A percentile compares a stretch with the other conserved stretches of the same genome.
Conservation (phyloP, 2,113 vertebrate genomes). For the Psittacula cyanocephala region DNA sequence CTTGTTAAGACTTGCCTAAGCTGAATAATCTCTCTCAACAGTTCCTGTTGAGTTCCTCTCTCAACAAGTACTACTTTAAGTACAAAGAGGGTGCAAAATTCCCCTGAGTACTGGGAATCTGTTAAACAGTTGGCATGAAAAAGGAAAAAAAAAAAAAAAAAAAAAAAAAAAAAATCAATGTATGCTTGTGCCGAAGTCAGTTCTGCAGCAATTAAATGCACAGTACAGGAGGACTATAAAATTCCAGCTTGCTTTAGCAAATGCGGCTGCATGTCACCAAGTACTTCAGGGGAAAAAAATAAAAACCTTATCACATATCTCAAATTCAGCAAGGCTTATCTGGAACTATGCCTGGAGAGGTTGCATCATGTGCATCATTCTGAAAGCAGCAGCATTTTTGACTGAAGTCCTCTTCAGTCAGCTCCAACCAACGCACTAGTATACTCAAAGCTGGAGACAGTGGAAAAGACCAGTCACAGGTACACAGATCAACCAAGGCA, state of each 20-base stretch:
- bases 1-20: not conserved
- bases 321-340: not conserved
- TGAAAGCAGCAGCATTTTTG: not conserved
- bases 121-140: not conserved
- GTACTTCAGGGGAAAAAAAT: not conserved
- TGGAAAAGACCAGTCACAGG: not conserved
- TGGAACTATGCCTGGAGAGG: not conserved
- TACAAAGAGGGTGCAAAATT: not conserved
- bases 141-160: not conserved
- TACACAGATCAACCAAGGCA: not conserved
- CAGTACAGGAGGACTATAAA: not conserved
- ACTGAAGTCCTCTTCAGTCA: not conserved
- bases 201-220: slow-evolving; percentile 5
- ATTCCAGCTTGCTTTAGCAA: not conserved
- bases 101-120: not conserved
- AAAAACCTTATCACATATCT: not conserved
- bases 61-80: not conserved
- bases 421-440: not conserved
- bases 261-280: not conserved
- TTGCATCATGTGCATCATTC: not conserved
- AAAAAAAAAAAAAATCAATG: not conserved
- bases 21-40: not conserved
- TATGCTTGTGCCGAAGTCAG: not conserved
- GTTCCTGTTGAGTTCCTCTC: not conserved
- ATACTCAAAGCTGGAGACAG: not conserved